Evolutionary conservation across 2,113 vertebrate genomes (phyloP), one percentile per base, ranked within the genome.

Genomic region (Alethe diademata): DNA sequence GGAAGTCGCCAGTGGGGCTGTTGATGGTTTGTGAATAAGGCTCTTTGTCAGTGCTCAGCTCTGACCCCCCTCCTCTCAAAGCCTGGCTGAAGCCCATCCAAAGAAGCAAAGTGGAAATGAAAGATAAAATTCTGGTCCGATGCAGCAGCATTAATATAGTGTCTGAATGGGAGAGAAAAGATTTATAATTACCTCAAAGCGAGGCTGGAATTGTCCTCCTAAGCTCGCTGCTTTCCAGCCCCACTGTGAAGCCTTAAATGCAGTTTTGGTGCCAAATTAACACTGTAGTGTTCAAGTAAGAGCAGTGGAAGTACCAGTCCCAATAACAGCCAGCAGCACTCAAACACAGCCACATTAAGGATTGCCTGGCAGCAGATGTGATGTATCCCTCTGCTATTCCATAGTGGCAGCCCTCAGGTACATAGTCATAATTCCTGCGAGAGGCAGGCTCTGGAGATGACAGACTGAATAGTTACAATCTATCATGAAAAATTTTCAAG

Each of bases 401-500:
- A n/a, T 20, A 61, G 90, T 75, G 78, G 91, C 93, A 96, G 86
- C 92, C 86, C 71, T 62, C 92, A 88, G 83, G 94, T 94, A 78
- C 35, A 11, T 62, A 16, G 91, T 70, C 88, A 47, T 69, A 87
- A 94, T 50, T 93, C 80, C 87, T 76, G 78, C 0, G 61, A 92
- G 87, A 85, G 79, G 67, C 78, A 96, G 78, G 86, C 67, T 88
- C 88, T 93, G 78, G 42, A 80, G 80, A 85, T 78, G 95, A 92
- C 86, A 92, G 91, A 88, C 84, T 56, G 84, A 87, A 89, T 91
- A 86, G 91, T 91, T 51, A 76, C 73, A 86, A 83, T 80, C 64
- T 86, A 90, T 95, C 82, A 92, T 25, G 25, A 90, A 81, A 92
- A 84, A 84, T 57, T 85, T 84, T 91, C 91, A 95, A 95, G 94